These are phyloP conservation scores for Leptatherina wallacei DNA, from an alignment of 2,797 vertebrate species.

Conservation along the genomic window DNA sequence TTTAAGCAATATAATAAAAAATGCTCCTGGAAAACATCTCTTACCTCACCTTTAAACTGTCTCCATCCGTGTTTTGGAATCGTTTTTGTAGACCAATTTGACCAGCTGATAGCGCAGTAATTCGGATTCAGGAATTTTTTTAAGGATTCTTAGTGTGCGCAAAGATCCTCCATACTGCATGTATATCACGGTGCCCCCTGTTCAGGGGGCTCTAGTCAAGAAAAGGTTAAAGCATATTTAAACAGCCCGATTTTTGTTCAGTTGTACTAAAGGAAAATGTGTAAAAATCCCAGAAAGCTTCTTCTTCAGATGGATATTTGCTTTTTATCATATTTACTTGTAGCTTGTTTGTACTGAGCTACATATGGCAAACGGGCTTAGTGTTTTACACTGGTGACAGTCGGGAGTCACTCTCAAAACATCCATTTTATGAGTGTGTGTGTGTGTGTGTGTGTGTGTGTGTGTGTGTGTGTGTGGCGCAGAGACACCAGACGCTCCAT, in stretches of 20 bases:
- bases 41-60: too few species aligned
- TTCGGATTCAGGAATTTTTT: too few species aligned
- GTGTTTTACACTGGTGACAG: conserved; percentile 48
- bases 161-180: not conserved
- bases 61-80: too few species aligned
- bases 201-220: too few species aligned
- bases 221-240: not conserved
- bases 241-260: not conserved
- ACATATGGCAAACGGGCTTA: conserved; percentile 46
- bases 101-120: too few species aligned
- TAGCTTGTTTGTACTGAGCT: conserved; percentile 22
- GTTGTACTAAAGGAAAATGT: not conserved
- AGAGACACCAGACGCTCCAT: conserved; percentile 54
- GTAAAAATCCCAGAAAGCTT: conserved; percentile 8
- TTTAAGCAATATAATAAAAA: too few species aligned
- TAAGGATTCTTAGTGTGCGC: too few species aligned
- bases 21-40: too few species aligned
- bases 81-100: too few species aligned
- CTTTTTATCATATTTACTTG: conserved; percentile 4
- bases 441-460: conserved; percentile 9
- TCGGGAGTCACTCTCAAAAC: conserved; percentile 51
- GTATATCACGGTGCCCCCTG: not conserved
- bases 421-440: conserved; percentile 23
- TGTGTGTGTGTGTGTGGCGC: conserved; percentile 17
- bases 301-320: conserved; percentile 1